phyloP scores from a whole-genome alignment of 2,888 invertebrate genomes.

The Trachelus tabidus region DNA sequence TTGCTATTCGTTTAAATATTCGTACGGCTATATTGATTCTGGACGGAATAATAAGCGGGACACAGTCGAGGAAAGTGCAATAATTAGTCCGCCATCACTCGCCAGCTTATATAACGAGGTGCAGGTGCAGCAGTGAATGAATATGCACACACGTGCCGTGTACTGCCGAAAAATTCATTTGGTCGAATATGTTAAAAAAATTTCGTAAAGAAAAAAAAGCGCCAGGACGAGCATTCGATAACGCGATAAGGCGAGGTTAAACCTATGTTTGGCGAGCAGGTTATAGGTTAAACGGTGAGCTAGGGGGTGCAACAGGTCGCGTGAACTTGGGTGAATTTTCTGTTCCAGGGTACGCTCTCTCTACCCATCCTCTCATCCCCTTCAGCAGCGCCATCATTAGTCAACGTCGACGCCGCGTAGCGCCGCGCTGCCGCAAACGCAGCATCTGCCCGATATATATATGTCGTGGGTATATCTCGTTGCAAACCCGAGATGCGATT shows the following conservation, averaged over 20 bases:
- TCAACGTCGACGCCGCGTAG: constrained; percentile 61
- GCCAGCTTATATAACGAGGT: background rate
- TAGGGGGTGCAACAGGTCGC: constrained; percentile 67
- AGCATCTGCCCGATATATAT: constrained; percentile 57
- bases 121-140: background rate
- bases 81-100: constrained; percentile 29
- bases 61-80: constrained; percentile 25
- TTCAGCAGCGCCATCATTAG: constrained; percentile 64
- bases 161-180: background rate
- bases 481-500: constrained; percentile 48
- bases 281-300: constrained; percentile 66
- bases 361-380: constrained; percentile 51
- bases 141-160: background rate
- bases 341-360: constrained; percentile 60
- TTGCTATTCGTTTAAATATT: constrained; percentile 42
- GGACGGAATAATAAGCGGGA: constrained; percentile 37
- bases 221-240: constrained; percentile 55
- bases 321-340: constrained; percentile 66
- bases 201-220: constrained; percentile 10
- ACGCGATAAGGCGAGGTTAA: constrained; percentile 66
- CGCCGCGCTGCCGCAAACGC: constrained; percentile 55
- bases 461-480: constrained; percentile 47
- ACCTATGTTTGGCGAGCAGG: constrained; percentile 65
- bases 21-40: constrained; percentile 28
- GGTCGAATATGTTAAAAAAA: background rate